Evolutionary conservation across 2,797 vertebrate species (phyloP).

Genomic region (Platyrinchus mystaceus): DNA sequence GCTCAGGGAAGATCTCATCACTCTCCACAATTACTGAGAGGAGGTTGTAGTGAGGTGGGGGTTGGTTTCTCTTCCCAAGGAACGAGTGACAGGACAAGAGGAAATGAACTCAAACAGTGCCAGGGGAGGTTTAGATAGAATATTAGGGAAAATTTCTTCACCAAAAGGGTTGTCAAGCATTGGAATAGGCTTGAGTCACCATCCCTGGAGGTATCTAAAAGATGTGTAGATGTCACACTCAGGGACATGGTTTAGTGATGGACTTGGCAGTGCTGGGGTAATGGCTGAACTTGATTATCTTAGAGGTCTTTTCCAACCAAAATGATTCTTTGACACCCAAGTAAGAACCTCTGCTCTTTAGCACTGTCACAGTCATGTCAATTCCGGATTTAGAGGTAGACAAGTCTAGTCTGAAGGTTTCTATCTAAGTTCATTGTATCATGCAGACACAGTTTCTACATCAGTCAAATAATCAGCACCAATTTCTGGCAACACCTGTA

Average conservation of each 20-base stretch:
- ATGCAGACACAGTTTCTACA: not conserved
- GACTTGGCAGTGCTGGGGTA: not conserved
- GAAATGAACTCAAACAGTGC: not conserved
- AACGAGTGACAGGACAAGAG: not conserved
- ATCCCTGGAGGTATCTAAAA: not conserved
- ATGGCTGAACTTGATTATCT: fast-evolving
- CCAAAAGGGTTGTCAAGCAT: not conserved
- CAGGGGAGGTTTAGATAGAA: not conserved
- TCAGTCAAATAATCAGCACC: not conserved
- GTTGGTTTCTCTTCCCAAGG: not conserved
- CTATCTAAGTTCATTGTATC: not conserved
- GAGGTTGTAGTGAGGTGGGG: not conserved
- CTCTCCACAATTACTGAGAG: not conserved
- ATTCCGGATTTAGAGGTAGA: not conserved
- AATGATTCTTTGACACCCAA: not conserved
- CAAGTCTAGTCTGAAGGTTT: not conserved
- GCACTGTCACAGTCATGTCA: not conserved
- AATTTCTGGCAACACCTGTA: not conserved
- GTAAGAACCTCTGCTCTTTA: not conserved
- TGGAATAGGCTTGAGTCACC: not conserved
- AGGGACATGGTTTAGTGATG: no score
- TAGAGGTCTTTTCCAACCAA: not conserved
- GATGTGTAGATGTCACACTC: not conserved
- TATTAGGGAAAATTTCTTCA: not conserved
- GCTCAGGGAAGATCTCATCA: not conserved